Evolutionary conservation across 2,113 vertebrate species (phyloP).

Genomic region (Pachyramphus minor): DNA sequence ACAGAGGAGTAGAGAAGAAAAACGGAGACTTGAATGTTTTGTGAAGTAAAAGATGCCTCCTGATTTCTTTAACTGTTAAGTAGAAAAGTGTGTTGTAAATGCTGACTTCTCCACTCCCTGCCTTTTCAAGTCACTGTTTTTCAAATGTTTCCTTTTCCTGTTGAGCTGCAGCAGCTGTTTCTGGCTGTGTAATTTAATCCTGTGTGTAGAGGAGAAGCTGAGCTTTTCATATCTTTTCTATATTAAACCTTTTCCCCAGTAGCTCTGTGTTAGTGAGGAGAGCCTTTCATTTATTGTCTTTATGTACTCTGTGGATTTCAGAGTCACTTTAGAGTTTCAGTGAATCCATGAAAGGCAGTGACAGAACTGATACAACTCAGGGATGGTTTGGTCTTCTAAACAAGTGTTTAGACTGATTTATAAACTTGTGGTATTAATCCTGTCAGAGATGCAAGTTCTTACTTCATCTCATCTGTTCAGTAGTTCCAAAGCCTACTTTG

Average conservation of each 20-base stretch:
- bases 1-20: not conserved
- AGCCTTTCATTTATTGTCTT: constrained; percentile 18
- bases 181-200: constrained; percentile 58
- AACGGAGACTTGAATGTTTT: not conserved
- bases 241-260: constrained; percentile 31
- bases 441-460: not conserved
- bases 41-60: not conserved
- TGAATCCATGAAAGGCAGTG: not conserved
- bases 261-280: constrained; percentile 7
- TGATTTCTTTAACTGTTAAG: not conserved
- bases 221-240: constrained; percentile 42
- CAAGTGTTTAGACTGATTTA: constrained; percentile 14
- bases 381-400: not conserved
- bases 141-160: not conserved
- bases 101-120: not conserved
- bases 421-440: not conserved
- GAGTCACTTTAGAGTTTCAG: constrained; percentile 17
- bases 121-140: constrained; percentile 31
- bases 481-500: not conserved
- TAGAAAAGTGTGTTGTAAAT: not conserved
- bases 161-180: constrained; percentile 44
- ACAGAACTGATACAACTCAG: not conserved
- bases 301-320: constrained; percentile 19
- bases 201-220: constrained; percentile 1
- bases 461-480: not conserved